Evolutionary conservation across 2,113 vertebrate species (phyloP).

Genomic region (Boulengeromyrus knoepffleri): DNA sequence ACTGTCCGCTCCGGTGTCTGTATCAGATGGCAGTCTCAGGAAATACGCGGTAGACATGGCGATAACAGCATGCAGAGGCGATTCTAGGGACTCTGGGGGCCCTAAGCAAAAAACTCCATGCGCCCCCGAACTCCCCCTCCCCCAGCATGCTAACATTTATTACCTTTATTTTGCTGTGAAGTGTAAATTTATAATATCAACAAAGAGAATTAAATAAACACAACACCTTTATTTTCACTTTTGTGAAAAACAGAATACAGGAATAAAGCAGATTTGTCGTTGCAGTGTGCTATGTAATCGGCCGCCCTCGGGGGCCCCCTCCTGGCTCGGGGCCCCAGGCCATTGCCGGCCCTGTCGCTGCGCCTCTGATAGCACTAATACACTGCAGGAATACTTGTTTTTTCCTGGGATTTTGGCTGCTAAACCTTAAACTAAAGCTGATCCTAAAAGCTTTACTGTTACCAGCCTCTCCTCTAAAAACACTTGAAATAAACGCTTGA

Average conservation of each 20-base stretch:
- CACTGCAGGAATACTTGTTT: background rate
- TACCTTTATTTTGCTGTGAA: too few species aligned
- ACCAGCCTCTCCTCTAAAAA: background rate
- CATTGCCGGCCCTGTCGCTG: background rate
- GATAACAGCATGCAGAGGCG: constrained; percentile 43
- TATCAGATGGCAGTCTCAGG: constrained; percentile 63
- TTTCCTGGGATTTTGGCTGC: background rate
- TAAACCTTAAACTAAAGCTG: background rate
- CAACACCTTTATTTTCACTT: background rate
- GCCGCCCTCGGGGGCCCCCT: background rate
- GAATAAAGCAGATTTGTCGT: background rate
- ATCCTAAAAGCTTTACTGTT: background rate
- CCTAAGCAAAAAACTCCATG: too few species aligned
- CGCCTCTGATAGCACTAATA: background rate
- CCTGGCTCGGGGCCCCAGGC: background rate
- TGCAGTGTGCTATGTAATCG: background rate
- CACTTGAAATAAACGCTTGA: background rate
- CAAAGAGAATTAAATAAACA: background rate
- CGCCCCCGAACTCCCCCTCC: too few species aligned
- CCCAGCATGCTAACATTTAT: too few species aligned
- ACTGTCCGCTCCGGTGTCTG: constrained; percentile 63
- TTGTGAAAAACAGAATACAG: background rate
- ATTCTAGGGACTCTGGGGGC: background rate
- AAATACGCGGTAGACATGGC: constrained; percentile 41
- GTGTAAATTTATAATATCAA: too few species aligned